Evolutionary conservation across 2,113 vertebrate species (phyloP).

Genomic region (Melanerpes aurifrons): DNA sequence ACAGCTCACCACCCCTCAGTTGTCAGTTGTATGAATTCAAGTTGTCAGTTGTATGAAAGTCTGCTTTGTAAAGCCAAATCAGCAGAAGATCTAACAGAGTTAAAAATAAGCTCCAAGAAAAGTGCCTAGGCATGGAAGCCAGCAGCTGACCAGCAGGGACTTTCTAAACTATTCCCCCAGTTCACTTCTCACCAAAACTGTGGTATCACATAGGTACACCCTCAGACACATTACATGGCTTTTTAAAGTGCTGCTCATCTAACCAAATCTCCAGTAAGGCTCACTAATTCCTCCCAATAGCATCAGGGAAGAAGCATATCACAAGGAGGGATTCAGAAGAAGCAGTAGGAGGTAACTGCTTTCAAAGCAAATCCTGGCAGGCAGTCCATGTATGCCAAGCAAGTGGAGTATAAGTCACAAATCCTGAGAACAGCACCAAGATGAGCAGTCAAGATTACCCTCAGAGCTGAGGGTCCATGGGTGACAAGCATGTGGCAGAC

Average conservation of each 20-base stretch:
- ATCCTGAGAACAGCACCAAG: not conserved
- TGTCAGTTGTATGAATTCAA: conserved; percentile 34
- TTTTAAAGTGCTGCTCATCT: not conserved
- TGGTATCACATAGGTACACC: not conserved
- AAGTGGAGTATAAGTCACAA: not conserved
- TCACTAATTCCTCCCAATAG: not conserved
- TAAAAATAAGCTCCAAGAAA: conserved; percentile 56
- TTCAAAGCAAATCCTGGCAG: not conserved
- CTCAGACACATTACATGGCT: not conserved
- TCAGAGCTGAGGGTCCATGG: not conserved
- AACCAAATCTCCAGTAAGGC: not conserved
- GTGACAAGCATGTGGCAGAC: not conserved
- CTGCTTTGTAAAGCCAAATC: conserved; percentile 26
- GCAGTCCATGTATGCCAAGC: not conserved
- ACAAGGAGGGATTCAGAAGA: not conserved
- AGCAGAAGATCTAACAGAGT: conserved; percentile 11
- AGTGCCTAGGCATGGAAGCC: not conserved
- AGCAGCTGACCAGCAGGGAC: conserved; percentile 29
- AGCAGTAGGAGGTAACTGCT: not conserved
- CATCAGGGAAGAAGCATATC: not conserved
- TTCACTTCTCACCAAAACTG: not conserved
- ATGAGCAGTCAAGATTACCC: not conserved
- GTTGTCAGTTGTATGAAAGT: conserved; percentile 3
- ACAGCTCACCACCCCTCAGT: conserved; percentile 23
- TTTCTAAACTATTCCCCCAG: not conserved